phyloP scores from a whole-genome alignment of 2,888 invertebrate genomes.

The Zele albiditarsus region DNA sequence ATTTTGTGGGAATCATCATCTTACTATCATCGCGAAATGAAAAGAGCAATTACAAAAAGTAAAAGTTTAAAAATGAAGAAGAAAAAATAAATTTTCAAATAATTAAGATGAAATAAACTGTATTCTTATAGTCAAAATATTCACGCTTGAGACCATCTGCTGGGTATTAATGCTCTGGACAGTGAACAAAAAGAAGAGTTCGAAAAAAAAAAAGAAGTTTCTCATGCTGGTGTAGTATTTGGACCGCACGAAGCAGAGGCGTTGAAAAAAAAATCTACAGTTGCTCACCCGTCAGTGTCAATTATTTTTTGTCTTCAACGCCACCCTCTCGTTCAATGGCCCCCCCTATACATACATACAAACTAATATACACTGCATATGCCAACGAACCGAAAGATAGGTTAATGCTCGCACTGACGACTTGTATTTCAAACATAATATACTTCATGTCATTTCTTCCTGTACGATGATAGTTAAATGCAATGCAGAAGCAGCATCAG shows the following conservation, averaged over 20 bases:
- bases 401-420: constrained; percentile 30
- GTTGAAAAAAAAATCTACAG: constrained; percentile 6
- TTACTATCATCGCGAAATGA: neutral
- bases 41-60: neutral
- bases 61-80: neutral
- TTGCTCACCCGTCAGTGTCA: constrained; percentile 35
- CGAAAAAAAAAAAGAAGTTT: neutral
- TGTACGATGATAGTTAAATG: constrained; percentile 22
- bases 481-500: neutral
- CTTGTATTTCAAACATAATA: constrained; percentile 9
- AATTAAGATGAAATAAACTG: neutral
- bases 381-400: neutral
- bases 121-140: constrained; percentile 1
- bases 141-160: neutral
- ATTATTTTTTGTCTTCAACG: constrained; percentile 28
- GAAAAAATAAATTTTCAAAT: neutral
- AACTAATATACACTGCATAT: neutral
- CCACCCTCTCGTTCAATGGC: constrained; percentile 31
- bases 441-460: constrained; percentile 19
- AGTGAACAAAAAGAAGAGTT: neutral
- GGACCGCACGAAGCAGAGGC: neutral
- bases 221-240: constrained; percentile 7
- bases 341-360: neutral
- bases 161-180: neutral
- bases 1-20: neutral